These are phyloP conservation scores for Pogonomyrmex barbatus DNA, from an alignment of 1,140 invertebrate genomes.

Conservation along the genomic window DNA sequence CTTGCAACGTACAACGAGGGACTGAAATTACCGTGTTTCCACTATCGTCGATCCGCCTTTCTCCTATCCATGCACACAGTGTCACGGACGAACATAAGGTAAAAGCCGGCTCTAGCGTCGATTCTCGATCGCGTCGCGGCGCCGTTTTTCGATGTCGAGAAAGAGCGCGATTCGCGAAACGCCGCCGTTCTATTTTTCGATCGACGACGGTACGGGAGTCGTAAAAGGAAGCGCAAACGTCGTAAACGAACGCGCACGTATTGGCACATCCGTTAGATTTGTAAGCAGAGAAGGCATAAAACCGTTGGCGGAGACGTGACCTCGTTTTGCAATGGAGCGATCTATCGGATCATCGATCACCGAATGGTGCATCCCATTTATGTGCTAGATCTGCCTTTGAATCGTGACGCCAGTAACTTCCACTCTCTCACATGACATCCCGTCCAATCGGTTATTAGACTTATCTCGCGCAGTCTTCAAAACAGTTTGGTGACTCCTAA, in stretches of 20 bases:
- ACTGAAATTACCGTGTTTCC: slow-evolving; percentile 27
- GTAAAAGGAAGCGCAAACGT: slow-evolving; percentile 59
- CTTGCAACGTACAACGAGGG: not conserved
- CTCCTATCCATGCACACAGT: slow-evolving; percentile 4
- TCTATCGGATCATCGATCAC: slow-evolving; percentile 28
- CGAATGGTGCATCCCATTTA: slow-evolving; percentile 29
- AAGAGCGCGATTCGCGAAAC: slow-evolving; percentile 4
- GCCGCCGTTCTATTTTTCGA: slow-evolving; percentile 46
- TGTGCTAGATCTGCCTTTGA: not conserved
- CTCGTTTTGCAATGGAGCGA: slow-evolving; percentile 41
- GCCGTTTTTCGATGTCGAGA: not conserved
- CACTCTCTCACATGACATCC: not conserved
- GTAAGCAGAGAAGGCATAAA: slow-evolving; percentile 57
- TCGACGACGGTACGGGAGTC: slow-evolving; percentile 25
- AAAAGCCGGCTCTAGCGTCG: not conserved
- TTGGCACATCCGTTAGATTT: slow-evolving; percentile 48
- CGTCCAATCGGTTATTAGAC: not conserved
- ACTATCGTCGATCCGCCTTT: slow-evolving; percentile 23
- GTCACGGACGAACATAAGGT: slow-evolving; percentile 1
- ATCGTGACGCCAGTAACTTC: slow-evolving; percentile 26
- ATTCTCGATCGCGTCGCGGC: slow-evolving; percentile 4
- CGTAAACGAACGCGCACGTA: slow-evolving; percentile 48
- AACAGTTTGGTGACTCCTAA: not conserved
- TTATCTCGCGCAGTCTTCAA: not conserved
- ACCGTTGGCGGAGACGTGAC: slow-evolving; percentile 46